phyloP scores from a whole-genome alignment of 2,113 vertebrate genomes.

The Tinamus guttatus region DNA sequence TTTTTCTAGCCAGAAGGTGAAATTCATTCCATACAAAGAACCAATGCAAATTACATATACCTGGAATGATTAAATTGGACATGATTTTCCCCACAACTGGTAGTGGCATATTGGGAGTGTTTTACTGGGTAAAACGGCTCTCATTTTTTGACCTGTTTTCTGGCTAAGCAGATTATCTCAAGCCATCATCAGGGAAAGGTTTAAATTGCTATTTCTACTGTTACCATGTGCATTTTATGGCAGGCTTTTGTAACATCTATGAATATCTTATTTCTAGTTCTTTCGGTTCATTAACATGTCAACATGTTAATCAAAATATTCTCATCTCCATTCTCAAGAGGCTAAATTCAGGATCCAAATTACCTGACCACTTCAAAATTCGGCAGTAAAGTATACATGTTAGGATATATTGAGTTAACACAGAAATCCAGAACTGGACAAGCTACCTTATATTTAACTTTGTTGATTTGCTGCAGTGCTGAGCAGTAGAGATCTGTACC shows the following conservation, averaged over 20 bases:
- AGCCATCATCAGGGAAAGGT: background rate
- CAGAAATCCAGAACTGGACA: background rate
- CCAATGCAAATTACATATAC: background rate
- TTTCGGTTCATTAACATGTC: background rate
- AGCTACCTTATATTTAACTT: background rate
- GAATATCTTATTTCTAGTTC: background rate
- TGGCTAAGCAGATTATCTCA: background rate
- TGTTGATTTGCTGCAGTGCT: background rate
- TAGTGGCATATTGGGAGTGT: background rate
- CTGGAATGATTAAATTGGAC: background rate
- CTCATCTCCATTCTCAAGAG: background rate
- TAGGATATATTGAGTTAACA: background rate
- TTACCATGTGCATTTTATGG: background rate
- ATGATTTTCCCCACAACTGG: background rate
- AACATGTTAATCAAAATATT: background rate
- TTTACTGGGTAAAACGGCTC: background rate
- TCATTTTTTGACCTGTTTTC: background rate
- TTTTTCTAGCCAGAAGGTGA: background rate
- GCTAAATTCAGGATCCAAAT: background rate
- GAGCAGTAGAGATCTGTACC: background rate
- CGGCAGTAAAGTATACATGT: background rate
- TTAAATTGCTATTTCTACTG: background rate
- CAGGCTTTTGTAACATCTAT: background rate
- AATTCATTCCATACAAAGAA: background rate
- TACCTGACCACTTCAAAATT: constrained; percentile 34